Percentiles rank a stretch among this genome's conserved stretches.
phyloP scores from a whole-genome alignment of 2,888 invertebrate genomes.

The Piscicola geometra region DNA sequence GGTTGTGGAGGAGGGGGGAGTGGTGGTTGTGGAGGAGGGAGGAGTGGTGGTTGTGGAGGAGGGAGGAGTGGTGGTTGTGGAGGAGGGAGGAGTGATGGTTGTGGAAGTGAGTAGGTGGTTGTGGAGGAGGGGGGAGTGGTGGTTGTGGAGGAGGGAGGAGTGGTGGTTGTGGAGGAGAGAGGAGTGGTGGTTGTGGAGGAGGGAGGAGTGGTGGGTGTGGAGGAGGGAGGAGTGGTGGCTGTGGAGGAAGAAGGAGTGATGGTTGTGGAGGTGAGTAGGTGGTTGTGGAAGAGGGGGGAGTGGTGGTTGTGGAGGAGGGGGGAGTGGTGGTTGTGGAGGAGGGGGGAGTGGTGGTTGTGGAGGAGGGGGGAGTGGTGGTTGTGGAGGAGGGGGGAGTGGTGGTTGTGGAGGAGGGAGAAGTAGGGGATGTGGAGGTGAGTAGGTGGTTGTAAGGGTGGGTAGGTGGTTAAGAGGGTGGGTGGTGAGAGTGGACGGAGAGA shows the following conservation, averaged over 20 bases:
- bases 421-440: slow-evolving; percentile 57
- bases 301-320: slow-evolving; percentile 81
- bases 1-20: neutral
- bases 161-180: slow-evolving; percentile 82
- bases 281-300: slow-evolving; percentile 87
- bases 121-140: slow-evolving; percentile 79
- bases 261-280: too few species aligned
- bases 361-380: too few species aligned
- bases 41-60: neutral
- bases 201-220: slow-evolving; percentile 94
- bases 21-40: neutral
- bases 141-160: slow-evolving; percentile 91
- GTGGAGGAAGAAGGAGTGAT: too few species aligned
- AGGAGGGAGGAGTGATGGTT: neutral
- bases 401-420: slow-evolving; percentile 96
- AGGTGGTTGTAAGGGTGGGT: neutral
- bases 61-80: neutral
- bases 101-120: too few species aligned
- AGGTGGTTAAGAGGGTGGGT: too few species aligned
- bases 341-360: slow-evolving; percentile 94
- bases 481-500: too few species aligned
- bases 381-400: slow-evolving; percentile 94
- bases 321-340: too few species aligned
- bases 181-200: too few species aligned
- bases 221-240: too few species aligned